These are phyloP conservation scores for Betta splendens DNA, from an alignment of 2,797 vertebrate genomes.

Conservation along the genomic window DNA sequence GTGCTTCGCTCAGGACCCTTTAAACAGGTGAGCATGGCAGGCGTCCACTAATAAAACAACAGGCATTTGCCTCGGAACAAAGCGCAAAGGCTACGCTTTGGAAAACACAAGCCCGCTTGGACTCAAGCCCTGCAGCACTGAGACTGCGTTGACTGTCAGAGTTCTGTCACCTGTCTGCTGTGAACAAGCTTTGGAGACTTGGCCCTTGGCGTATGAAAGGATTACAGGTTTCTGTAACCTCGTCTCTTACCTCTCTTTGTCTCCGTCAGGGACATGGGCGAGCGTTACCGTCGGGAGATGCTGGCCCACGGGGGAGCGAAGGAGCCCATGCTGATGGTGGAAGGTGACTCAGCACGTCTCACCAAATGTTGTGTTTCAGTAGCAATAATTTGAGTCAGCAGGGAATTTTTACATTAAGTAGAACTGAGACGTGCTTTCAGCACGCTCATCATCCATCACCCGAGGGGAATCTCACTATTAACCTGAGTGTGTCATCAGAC, in stretches of 20 bases:
- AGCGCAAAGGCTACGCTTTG: constrained; percentile 43
- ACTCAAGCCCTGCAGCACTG: constrained; percentile 8
- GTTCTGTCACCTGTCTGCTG: constrained; percentile 55
- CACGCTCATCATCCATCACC: neutral
- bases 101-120: constrained; percentile 15
- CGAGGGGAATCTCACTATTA: constrained; percentile 1
- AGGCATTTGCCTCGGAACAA: constrained; percentile 30
- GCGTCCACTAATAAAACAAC: constrained; percentile 35
- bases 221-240: constrained; percentile 69
- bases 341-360: constrained; percentile 82
- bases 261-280: constrained; percentile 89
- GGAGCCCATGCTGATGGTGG: constrained; percentile 94
- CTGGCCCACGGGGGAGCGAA: constrained; percentile 93
- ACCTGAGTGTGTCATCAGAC: constrained; percentile 28
- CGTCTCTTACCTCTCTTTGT: constrained; percentile 58
- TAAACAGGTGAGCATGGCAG: constrained; percentile 88
- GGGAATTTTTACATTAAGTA: neutral
- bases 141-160: constrained; percentile 24
- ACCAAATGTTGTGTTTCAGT: neutral
- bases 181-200: constrained; percentile 32
- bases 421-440: neutral
- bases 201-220: constrained; percentile 29
- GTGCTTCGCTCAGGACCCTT: constrained; percentile 91
- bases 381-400: neutral
- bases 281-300: constrained; percentile 95